Evolutionary conservation across 2,888 invertebrate species (phyloP).

Genomic region (Melanostoma mellinum): DNA sequence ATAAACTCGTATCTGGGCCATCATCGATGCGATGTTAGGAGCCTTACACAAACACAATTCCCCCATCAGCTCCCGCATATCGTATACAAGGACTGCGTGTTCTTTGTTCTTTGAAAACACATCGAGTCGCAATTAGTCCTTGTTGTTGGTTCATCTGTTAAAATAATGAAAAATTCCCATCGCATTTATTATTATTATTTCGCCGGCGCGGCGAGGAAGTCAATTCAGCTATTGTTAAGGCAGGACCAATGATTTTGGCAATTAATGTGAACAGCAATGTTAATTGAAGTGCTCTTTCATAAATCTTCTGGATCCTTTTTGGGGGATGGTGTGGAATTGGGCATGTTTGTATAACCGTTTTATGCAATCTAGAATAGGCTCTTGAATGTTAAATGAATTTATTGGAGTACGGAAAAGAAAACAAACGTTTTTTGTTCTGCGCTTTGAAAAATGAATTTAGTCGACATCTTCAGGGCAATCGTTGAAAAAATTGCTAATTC

Average conservation of each 20-base stretch:
- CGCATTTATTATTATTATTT: conserved; percentile 44
- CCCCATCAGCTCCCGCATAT: neutral
- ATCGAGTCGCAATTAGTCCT: conserved; percentile 27
- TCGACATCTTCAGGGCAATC: too few species aligned
- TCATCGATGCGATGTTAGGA: neutral
- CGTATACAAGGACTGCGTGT: neutral
- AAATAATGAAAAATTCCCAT: conserved; percentile 62
- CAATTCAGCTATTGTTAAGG: neutral
- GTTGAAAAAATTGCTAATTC: too few species aligned
- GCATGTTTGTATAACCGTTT: too few species aligned
- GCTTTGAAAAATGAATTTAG: too few species aligned
- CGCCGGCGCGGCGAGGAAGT: neutral
- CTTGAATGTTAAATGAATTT: too few species aligned
- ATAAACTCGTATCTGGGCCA: conserved; percentile 1
- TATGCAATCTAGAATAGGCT: too few species aligned
- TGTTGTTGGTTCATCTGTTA: conserved; percentile 48
- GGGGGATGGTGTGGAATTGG: too few species aligned
- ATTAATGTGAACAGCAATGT: conserved; percentile 4
- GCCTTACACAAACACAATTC: conserved; percentile 7
- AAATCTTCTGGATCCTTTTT: too few species aligned
- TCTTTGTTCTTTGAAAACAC: conserved; percentile 1
- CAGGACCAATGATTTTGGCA: conserved; percentile 5
- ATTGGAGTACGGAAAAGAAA: too few species aligned
- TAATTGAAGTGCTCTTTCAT: neutral
- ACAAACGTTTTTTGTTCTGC: too few species aligned